phyloP scores from a whole-genome alignment of 1,140 invertebrate species.

The Tachypleus tridentatus region DNA sequence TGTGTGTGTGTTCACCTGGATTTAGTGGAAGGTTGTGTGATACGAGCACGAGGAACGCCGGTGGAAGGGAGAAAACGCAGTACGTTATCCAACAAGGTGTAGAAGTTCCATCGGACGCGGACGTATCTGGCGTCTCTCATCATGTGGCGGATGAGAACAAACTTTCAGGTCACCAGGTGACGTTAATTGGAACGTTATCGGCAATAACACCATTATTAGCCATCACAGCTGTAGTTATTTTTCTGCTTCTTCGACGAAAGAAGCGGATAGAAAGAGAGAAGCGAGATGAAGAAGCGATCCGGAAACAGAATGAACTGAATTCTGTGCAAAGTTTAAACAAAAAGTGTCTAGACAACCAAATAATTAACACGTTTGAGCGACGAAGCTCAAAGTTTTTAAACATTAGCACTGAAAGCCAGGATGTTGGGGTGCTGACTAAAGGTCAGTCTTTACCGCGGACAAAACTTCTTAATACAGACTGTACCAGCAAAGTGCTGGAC shows the following conservation, averaged over 20 bases:
- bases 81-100: constrained; percentile 37
- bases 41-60: constrained; percentile 37
- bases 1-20: constrained; percentile 47
- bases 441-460: constrained; percentile 15
- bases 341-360: constrained; percentile 24
- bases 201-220: constrained; percentile 50
- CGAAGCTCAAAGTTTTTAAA: constrained; percentile 11
- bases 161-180: constrained; percentile 44
- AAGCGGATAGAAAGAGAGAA: constrained; percentile 70
- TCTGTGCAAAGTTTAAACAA: constrained; percentile 48
- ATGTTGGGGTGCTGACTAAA: constrained; percentile 1
- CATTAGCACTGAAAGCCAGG: constrained; percentile 14
- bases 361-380: constrained; percentile 20
- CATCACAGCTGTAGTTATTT: constrained; percentile 54
- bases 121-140: constrained; percentile 40
- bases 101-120: not conserved
- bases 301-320: constrained; percentile 75
- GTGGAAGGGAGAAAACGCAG: constrained; percentile 32
- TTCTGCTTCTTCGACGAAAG: constrained; percentile 63
- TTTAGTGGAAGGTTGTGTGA: constrained; percentile 83
- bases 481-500: constrained; percentile 22
- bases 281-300: constrained; percentile 74
- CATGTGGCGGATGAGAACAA: constrained; percentile 8
- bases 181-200: constrained; percentile 66
- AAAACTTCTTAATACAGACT: constrained; percentile 21